A percentile compares a stretch with the other conserved stretches of the same genome.
phyloP scores from a whole-genome alignment of 2,797 vertebrate species.

The Poeciliopsis infans region DNA sequence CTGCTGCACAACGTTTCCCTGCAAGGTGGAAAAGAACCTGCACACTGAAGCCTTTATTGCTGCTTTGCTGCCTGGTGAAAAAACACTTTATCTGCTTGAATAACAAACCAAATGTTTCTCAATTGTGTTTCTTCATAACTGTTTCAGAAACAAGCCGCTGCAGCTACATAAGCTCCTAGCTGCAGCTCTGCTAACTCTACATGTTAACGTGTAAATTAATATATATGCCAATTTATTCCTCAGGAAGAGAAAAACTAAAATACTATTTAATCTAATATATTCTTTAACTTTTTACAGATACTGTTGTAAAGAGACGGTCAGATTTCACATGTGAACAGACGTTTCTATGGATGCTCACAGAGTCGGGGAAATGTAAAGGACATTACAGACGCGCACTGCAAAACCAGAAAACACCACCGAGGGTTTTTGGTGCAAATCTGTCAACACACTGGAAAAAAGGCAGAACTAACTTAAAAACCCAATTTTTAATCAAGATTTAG shows the following conservation, averaged over 20 bases:
- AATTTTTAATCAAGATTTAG: too few species aligned
- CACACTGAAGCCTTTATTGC: neutral
- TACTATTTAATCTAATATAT: constrained; percentile 27
- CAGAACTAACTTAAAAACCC: too few species aligned
- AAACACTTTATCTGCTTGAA: neutral
- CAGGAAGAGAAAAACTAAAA: constrained; percentile 45
- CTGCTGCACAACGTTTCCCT: neutral
- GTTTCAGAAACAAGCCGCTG: constrained; percentile 17
- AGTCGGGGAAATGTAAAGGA: neutral
- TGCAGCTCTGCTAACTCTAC: constrained; percentile 6
- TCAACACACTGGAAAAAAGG: too few species aligned
- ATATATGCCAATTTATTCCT: constrained; percentile 30
- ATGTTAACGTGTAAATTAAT: constrained; percentile 7
- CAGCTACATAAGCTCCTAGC: constrained; percentile 15
- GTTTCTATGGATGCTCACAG: neutral
- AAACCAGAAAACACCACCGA: too few species aligned
- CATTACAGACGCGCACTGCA: neutral
- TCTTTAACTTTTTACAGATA: constrained; percentile 1
- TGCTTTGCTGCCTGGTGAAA: neutral
- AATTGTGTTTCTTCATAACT: neutral
- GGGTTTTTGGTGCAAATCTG: too few species aligned
- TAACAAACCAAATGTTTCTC: neutral
- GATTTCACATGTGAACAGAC: constrained; percentile 30
- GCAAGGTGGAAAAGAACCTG: neutral
- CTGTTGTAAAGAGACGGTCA: constrained; percentile 1